Percentiles rank a stretch among this genome's conserved stretches.
phyloP scores from a whole-genome alignment of 1,140 invertebrate genomes.

The Neuroterus valhalla region DNA sequence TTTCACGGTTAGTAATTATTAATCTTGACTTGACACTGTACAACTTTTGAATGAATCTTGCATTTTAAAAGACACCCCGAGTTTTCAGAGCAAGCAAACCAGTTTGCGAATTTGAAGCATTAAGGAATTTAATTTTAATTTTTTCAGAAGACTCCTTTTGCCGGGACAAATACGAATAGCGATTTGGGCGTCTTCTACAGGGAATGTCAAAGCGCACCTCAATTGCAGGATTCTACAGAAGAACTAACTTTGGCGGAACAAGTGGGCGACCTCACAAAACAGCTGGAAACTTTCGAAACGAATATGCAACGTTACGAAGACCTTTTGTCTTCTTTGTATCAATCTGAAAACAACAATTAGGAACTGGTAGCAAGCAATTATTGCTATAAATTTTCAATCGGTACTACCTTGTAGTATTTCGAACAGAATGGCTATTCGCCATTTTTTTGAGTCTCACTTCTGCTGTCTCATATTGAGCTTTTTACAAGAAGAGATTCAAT shows the following conservation, averaged over 20 bases:
- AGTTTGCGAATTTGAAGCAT: no score
- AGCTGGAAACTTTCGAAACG: slow-evolving; percentile 85
- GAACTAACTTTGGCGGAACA: slow-evolving; percentile 79
- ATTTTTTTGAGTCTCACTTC: slow-evolving; percentile 31
- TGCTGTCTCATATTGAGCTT: slow-evolving; percentile 39
- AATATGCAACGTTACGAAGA: slow-evolving; percentile 85
- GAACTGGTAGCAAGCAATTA: not conserved
- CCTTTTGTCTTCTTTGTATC: slow-evolving; percentile 80
- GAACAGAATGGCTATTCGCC: not conserved
- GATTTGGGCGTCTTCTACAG: slow-evolving; percentile 87
- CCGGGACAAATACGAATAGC: slow-evolving; percentile 75
- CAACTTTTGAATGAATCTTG: no score
- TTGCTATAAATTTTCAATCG: not conserved
- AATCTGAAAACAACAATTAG: slow-evolving; percentile 76
- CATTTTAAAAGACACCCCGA: no score
- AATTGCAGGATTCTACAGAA: slow-evolving; percentile 79
- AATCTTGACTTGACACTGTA: no score
- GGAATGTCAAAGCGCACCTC: slow-evolving; percentile 86
- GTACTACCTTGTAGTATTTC: slow-evolving; percentile 19
- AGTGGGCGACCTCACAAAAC: slow-evolving; percentile 82
- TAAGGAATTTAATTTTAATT: slow-evolving; percentile 38
- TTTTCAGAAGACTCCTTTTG: slow-evolving; percentile 79
- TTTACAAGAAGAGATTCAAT: slow-evolving; percentile 39
- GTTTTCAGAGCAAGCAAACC: no score
- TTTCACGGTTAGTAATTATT: not conserved